phyloP scores from a whole-genome alignment of 2,888 invertebrate species.

The Lasioglossum morio region DNA sequence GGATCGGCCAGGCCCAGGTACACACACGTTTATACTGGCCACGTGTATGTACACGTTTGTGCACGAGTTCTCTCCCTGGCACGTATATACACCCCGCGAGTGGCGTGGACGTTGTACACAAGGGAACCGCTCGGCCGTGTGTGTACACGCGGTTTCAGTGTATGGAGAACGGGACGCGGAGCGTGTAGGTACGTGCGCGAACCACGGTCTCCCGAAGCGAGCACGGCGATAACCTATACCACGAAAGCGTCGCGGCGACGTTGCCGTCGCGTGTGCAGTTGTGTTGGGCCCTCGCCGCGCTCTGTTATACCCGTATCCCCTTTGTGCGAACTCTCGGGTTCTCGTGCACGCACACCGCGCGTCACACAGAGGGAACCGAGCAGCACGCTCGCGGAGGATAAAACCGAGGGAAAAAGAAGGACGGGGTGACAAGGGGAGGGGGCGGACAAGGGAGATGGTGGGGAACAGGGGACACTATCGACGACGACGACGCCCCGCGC shows the following conservation, averaged over 20 bases:
- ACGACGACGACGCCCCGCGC: conserved; percentile 49
- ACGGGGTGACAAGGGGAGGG: neutral
- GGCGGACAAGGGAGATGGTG: neutral
- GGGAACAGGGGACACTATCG: conserved; percentile 36
- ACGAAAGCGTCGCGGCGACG: conserved; percentile 54
- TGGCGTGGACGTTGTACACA: neutral
- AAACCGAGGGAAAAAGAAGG: conserved; percentile 21
- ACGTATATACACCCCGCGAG: conserved; percentile 7
- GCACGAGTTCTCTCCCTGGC: neutral
- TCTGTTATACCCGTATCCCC: conserved; percentile 53
- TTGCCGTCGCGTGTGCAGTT: conserved; percentile 53
- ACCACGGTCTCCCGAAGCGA: conserved; percentile 63
- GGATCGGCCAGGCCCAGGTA: conserved; percentile 71
- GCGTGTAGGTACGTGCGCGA: neutral
- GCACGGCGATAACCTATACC: conserved; percentile 66
- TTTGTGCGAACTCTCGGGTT: conserved; percentile 52
- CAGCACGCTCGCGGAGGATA: conserved; percentile 22
- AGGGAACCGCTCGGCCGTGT: neutral
- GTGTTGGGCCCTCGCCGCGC: conserved; percentile 35
- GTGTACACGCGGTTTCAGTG: neutral
- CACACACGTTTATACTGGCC: conserved; percentile 37
- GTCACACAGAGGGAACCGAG: conserved; percentile 32
- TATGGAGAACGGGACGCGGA: neutral
- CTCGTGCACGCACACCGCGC: conserved; percentile 53
- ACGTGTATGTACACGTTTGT: neutral